These are phyloP conservation scores for Amphiduros pacificus DNA, from an alignment of 2,888 invertebrate genomes.

Conservation along the genomic window DNA sequence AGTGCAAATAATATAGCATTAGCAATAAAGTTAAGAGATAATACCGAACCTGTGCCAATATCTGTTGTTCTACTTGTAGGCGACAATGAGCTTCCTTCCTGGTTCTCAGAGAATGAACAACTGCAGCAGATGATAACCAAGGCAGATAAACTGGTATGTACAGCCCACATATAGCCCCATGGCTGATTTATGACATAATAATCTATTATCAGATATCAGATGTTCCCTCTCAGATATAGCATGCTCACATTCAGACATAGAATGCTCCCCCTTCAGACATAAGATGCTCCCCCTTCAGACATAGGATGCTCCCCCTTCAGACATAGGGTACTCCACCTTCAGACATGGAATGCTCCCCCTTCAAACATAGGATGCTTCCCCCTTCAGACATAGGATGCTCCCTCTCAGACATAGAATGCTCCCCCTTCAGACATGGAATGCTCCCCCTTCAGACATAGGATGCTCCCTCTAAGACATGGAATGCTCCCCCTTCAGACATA, in stretches of 20 bases:
- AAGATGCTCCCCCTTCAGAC: background rate
- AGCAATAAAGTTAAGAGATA: no score
- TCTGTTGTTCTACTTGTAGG: no score
- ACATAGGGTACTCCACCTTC: background rate
- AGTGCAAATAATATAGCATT: no score
- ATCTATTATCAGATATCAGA: no score
- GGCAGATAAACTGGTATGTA: slow-evolving; percentile 55
- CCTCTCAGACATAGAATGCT: background rate
- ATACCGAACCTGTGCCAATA: no score
- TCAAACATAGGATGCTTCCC: no score
- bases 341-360: background rate
- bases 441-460: no score
- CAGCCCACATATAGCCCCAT: background rate
- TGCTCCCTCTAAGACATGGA: no score
- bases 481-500: no score
- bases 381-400: background rate
- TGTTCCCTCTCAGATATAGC: no score
- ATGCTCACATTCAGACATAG: no score
- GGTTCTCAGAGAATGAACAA: slow-evolving; percentile 85
- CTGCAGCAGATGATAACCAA: slow-evolving; percentile 67
- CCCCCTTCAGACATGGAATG: no score
- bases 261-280: background rate
- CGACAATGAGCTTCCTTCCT: slow-evolving; percentile 79
- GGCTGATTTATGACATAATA: background rate
- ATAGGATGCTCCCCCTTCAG: background rate